A percentile compares a stretch with the other conserved stretches of the same genome.
These are phyloP conservation scores for Oplegnathus fasciatus DNA, from an alignment of 2,113 vertebrate species.

Conservation along the genomic window DNA sequence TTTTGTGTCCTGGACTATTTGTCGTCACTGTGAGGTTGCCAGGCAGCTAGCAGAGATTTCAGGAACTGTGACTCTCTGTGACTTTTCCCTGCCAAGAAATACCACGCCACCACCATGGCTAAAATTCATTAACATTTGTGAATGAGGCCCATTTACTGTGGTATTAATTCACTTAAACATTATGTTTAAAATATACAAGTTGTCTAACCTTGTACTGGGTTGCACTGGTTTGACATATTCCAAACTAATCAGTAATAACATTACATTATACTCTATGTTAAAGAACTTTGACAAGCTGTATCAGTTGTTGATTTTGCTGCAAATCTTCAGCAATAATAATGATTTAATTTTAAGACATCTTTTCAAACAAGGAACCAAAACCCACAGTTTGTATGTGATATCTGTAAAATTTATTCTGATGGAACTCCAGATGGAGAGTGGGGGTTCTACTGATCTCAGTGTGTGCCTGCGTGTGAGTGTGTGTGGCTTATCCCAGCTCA, in stretches of 20 bases:
- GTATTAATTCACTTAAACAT: no score
- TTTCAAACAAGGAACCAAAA: neutral
- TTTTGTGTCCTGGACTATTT: neutral
- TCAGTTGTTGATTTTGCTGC: neutral
- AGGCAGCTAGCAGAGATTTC: no score
- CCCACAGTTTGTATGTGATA: neutral
- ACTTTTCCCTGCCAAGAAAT: neutral
- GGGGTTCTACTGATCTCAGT: conserved; percentile 3
- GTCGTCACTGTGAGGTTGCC: neutral
- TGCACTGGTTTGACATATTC: neutral
- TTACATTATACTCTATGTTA: neutral
- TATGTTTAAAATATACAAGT: no score
- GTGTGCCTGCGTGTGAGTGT: neutral
- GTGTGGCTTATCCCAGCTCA: conserved; percentile 10
- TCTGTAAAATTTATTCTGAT: neutral
- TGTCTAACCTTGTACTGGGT: no score
- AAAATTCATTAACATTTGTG: neutral
- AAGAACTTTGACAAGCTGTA: neutral
- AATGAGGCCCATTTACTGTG: no score
- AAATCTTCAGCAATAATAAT: neutral
- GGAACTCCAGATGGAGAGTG: neutral
- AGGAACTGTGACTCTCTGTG: neutral
- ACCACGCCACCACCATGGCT: neutral
- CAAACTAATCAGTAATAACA: neutral
- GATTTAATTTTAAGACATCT: neutral